Evolutionary conservation across 2,797 vertebrate species (phyloP), one percentile per base, ranked within the genome.

Genomic region (Anomalospiza imberbis): DNA sequence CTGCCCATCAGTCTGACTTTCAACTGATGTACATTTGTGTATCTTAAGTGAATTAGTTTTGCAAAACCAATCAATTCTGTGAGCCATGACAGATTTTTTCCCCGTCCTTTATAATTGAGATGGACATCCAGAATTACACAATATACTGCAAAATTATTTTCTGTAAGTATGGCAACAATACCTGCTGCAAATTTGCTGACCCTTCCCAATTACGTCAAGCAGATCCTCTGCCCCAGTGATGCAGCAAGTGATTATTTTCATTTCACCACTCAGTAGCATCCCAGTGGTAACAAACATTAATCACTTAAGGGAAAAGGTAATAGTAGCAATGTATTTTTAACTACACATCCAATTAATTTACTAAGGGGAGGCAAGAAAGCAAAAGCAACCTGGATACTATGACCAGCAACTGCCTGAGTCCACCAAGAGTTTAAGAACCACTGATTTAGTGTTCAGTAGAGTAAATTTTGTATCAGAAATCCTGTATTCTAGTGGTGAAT

Each of bases 401-500:
- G 50, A 45, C 36, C 28, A 89, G 26, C 20, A 61, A 22, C 28
- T 60, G 26, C 36, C 36, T 75, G 50, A 1, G 0, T 50, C 42
- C 19, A 47, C 47, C 54, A 47, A 45, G 42, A 54, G 34, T 70
- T 88, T 76, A 72, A 77, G 53, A 86, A 71, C 12, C 14, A 17
- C 17, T 5, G 19, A 63, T 55, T 51, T n/a, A 42, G 17, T 8
- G 32, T 58, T 78, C 38, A 45, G 40, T 65, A 26, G 20, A 38
- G 44, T 55, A 58, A 88, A 68, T 51, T 83, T 89, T 92, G 45
- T 82, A 20, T 76, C 62, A 79, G 79, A 89, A 91, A 80, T 84
- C 89, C 76, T 93, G 73, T 88, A 88, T 92, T 88, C 89, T 77
- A 73, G 89, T 93, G 83, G 40, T 66, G 81, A 82, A 55, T 81